Evolutionary conservation across 1,140 invertebrate species (phyloP), one percentile per base, ranked within the genome.

Genomic region (Drosophila navojoa): DNA sequence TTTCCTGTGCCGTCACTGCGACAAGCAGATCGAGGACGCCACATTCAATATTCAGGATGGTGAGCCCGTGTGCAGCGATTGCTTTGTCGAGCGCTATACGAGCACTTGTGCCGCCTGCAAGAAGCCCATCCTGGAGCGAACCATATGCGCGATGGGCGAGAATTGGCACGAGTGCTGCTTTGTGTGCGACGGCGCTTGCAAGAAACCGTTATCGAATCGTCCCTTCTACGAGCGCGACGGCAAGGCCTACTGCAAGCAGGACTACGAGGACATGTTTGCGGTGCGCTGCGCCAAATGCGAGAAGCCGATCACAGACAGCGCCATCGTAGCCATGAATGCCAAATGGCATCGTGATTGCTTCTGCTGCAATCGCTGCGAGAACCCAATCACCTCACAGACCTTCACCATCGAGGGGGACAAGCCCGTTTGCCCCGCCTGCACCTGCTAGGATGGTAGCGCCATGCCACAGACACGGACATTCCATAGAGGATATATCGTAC

Each of bases 81-180:
- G 96, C 91, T 96, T 96, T 87, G 93, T 95, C 69, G 93, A 94
- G 66, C 91, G 94, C 53, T 97, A 96, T 91, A 94, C 95, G 4
- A 94, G 95, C 29, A 93, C 93, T 59, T 97, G 96, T 92, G 93
- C 93, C 50, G 93, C 93, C 71, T 97, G 96, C 89, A 93, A 94
- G 79, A 93, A 95, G 59, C 94, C 96, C 0, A 97, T 97, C 74
- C 90, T 93, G 22, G 92, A 94, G 93, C 93, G 93, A 57, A 93
- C 94, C 57, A 94, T 95, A 67, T 95, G 95, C 49, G 97, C 97
- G 0, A 91, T 97, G 82, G 96, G 95, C 49, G 94, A 94, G 80
- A 95, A 94, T 35, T 98, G 96, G 96, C 97, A 98, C 90, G 95
- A 96, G 38, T 94, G 97, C 73, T 96, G 97, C 92, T 98, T 98